A percentile compares a stretch with the other conserved stretches of the same genome.
phyloP scores from a whole-genome alignment of 2,797 vertebrate genomes.

The Holocentrus rufus region DNA sequence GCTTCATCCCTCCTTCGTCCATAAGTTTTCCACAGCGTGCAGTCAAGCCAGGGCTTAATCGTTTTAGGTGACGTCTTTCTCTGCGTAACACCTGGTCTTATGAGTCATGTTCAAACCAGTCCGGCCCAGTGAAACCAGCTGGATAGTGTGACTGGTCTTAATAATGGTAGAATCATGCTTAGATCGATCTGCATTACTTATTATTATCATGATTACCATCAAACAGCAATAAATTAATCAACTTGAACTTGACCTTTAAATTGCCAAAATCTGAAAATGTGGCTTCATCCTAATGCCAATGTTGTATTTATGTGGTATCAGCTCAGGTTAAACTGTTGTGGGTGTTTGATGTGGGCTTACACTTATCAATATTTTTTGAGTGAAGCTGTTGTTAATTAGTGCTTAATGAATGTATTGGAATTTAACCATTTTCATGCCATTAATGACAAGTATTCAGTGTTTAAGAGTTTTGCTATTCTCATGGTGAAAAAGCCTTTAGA shows the following conservation, averaged over 20 bases:
- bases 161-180: constrained; percentile 7
- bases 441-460: too few species aligned
- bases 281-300: background rate
- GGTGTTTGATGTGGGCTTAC: too few species aligned
- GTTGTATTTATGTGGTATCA: background rate
- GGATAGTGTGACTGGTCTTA: constrained; percentile 27
- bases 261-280: background rate
- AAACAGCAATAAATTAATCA: constrained; percentile 2
- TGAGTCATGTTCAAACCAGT: constrained; percentile 59
- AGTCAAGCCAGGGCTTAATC: constrained; percentile 10
- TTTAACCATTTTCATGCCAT: too few species aligned
- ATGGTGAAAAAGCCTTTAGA: too few species aligned
- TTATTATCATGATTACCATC: background rate
- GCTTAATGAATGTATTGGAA: too few species aligned
- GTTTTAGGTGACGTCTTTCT: constrained; percentile 38
- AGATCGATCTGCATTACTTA: constrained; percentile 17
- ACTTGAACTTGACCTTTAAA: too few species aligned
- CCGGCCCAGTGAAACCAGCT: constrained; percentile 31
- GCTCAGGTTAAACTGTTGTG: too few species aligned
- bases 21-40: background rate
- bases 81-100: constrained; percentile 46
- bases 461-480: too few species aligned
- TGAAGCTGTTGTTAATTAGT: too few species aligned
- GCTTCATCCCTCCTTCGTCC: background rate
- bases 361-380: too few species aligned